These are phyloP conservation scores for Pristionchus mayeri DNA, from an alignment of 2,888 invertebrate genomes.

Conservation along the genomic window DNA sequence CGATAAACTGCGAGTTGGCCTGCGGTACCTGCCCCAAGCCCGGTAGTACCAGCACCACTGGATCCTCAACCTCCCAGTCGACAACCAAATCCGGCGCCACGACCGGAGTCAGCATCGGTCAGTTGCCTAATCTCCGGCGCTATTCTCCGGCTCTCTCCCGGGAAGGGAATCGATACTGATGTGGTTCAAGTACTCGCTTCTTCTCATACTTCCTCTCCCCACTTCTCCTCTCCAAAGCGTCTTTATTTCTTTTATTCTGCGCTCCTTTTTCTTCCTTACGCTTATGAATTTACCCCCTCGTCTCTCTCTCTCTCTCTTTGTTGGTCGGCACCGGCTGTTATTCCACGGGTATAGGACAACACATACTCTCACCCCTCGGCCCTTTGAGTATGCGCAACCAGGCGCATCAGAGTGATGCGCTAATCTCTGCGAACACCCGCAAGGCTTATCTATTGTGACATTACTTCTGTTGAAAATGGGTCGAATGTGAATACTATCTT, in stretches of 20 bases:
- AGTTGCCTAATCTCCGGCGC: background rate
- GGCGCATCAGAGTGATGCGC: background rate
- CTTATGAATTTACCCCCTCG: conserved; percentile 23
- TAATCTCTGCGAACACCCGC: too few relatives aligned
- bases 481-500: too few relatives aligned
- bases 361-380: background rate
- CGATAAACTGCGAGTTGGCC: conserved; percentile 68
- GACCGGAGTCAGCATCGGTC: background rate
- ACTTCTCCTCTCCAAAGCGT: background rate
- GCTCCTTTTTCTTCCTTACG: conserved; percentile 15
- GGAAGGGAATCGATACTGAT: background rate
- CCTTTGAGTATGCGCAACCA: conserved; percentile 31
- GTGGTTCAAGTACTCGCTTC: background rate
- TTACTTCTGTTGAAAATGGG: too few relatives aligned
- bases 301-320: conserved; percentile 9
- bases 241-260: conserved; percentile 13
- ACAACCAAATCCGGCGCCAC: background rate
- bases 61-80: background rate
- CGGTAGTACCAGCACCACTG: background rate
- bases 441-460: too few relatives aligned
- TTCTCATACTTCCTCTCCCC: background rate
- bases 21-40: conserved; percentile 64
- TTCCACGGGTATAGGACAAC: conserved; percentile 27
- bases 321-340: conserved; percentile 29
- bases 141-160: background rate